Evolutionary conservation across 2,888 invertebrate genomes (phyloP).

Genomic region (Sacculina carcini): DNA sequence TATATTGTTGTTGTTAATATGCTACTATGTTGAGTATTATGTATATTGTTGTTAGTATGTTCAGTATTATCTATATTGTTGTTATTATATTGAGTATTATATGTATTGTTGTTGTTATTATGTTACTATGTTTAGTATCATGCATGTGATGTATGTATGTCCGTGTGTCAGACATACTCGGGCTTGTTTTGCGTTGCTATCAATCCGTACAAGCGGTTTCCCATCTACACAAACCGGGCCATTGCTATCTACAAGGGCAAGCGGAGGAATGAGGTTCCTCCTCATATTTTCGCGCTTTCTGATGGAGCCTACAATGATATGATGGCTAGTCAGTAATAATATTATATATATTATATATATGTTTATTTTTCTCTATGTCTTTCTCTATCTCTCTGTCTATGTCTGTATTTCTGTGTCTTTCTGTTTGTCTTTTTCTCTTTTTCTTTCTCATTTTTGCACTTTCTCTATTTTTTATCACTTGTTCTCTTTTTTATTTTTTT

Average conservation of each 20-base stretch:
- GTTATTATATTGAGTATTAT: too few species aligned
- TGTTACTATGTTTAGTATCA: too few species aligned
- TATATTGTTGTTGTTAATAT: too few species aligned
- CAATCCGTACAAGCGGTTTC: constrained; percentile 99
- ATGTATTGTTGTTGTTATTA: too few species aligned
- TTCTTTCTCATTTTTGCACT: background rate
- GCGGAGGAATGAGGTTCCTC: constrained; percentile 98
- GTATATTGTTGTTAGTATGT: too few species aligned
- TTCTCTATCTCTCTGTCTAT: background rate
- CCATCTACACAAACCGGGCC: constrained; percentile 90
- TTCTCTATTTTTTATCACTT: background rate
- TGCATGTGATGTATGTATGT: background rate
- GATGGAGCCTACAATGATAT: constrained; percentile 99
- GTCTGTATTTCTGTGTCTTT: background rate
- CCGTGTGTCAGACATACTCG: constrained; percentile 66
- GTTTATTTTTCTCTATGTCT: background rate
- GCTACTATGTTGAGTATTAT: too few species aligned
- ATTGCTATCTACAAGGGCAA: constrained; percentile 96
- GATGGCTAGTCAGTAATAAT: constrained; percentile 56
- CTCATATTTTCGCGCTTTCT: constrained; percentile 98
- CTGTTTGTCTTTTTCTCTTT: background rate
- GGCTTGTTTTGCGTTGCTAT: constrained; percentile 99
- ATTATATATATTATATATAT: background rate
- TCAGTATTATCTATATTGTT: too few species aligned
- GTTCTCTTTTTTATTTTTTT: background rate